phyloP scores from a whole-genome alignment of 2,797 vertebrate genomes.

The Bovichtus diacanthus region DNA sequence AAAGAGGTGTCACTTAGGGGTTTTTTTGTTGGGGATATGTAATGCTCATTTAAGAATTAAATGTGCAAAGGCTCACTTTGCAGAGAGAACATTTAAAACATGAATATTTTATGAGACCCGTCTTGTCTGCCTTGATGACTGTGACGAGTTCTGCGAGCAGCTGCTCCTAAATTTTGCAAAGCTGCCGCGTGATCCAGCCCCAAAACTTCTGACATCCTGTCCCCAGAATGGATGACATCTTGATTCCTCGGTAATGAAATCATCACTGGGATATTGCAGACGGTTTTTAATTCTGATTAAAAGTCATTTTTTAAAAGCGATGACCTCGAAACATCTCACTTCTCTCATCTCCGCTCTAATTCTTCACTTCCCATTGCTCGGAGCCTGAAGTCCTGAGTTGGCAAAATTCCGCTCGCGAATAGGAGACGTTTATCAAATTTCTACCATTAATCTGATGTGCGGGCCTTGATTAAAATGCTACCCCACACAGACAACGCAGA shows the following conservation, averaged over 20 bases:
- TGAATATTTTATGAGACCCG: constrained; percentile 79
- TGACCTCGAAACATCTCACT: constrained; percentile 81
- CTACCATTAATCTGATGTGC: constrained; percentile 83
- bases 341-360: constrained; percentile 75
- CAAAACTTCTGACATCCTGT: constrained; percentile 60
- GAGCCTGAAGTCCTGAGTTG: constrained; percentile 76
- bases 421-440: constrained; percentile 81
- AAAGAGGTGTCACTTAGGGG: constrained; percentile 72
- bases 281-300: constrained; percentile 82
- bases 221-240: constrained; percentile 78
- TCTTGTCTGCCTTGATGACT: constrained; percentile 71
- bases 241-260: constrained; percentile 81
- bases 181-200: constrained; percentile 33
- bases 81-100: constrained; percentile 66
- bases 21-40: constrained; percentile 80
- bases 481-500: constrained; percentile 74
- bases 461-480: constrained; percentile 76
- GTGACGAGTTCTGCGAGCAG: constrained; percentile 57
- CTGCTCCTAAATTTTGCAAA: constrained; percentile 40
- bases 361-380: constrained; percentile 79
- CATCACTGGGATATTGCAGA: constrained; percentile 77
- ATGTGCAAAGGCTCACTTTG: constrained; percentile 71
- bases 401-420: constrained; percentile 74
- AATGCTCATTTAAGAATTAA: constrained; percentile 79
- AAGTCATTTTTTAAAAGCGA: constrained; percentile 80